Percentiles rank a stretch among this genome's conserved stretches.
These are phyloP conservation scores for Thymelicus acteon DNA, from an alignment of 2,888 invertebrate species.

Conservation along the genomic window DNA sequence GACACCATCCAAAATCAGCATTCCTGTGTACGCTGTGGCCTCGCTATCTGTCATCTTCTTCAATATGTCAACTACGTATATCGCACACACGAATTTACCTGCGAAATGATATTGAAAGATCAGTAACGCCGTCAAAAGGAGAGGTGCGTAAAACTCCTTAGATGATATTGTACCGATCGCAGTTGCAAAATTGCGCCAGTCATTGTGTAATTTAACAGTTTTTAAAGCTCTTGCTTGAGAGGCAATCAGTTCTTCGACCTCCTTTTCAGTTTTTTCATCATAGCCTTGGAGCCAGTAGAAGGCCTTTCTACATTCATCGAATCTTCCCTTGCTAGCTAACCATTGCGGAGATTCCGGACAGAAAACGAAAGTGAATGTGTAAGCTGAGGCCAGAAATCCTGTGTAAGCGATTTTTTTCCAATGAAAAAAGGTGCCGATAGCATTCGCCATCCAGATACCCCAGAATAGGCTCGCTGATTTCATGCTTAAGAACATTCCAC, in stretches of 20 bases:
- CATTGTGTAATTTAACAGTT: neutral
- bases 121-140: slow-evolving; percentile 50
- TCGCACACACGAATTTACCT: slow-evolving; percentile 56
- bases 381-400: slow-evolving; percentile 47
- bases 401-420: slow-evolving; percentile 48
- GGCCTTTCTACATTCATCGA: slow-evolving; percentile 53
- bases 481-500: slow-evolving; percentile 47
- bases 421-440: slow-evolving; percentile 48
- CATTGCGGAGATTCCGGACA: slow-evolving; percentile 61
- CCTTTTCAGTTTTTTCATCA: slow-evolving; percentile 50
- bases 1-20: slow-evolving; percentile 66
- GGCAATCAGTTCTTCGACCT: slow-evolving; percentile 50
- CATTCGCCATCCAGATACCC: slow-evolving; percentile 52
- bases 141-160: slow-evolving; percentile 53
- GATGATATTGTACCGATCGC: slow-evolving; percentile 8
- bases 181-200: neutral
- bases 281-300: slow-evolving; percentile 57
- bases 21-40: slow-evolving; percentile 58
- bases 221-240: neutral
- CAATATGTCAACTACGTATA: slow-evolving; percentile 61
- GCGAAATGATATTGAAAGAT: slow-evolving; percentile 57
- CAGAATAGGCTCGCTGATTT: slow-evolving; percentile 50
- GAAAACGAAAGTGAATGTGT: slow-evolving; percentile 46
- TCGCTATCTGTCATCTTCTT: slow-evolving; percentile 57
- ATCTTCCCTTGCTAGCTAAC: slow-evolving; percentile 58